phyloP scores from a whole-genome alignment of 2,888 invertebrate species.

The Mimas tiliae region DNA sequence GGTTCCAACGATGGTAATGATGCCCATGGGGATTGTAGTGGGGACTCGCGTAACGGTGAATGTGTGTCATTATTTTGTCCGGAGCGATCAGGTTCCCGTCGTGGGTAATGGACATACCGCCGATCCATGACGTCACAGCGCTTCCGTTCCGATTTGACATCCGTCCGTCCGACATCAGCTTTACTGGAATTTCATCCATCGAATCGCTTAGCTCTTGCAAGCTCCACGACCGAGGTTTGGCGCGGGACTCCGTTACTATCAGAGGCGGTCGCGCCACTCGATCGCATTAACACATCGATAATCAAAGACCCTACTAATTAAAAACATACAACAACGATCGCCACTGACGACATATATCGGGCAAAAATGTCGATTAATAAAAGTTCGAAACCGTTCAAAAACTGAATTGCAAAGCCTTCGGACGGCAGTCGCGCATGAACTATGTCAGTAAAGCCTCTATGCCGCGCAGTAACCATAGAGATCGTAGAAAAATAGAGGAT shows the following conservation, averaged over 20 bases:
- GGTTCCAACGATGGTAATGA: slow-evolving; percentile 80
- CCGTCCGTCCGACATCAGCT: slow-evolving; percentile 82
- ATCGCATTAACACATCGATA: slow-evolving; percentile 62
- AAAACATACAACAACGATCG: slow-evolving; percentile 71
- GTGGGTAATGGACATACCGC: slow-evolving; percentile 82
- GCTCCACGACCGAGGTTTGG: slow-evolving; percentile 69
- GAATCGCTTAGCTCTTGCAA: slow-evolving; percentile 78
- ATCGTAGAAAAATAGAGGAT: slow-evolving; percentile 82
- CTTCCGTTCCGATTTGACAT: slow-evolving; percentile 74
- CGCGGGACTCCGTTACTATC: slow-evolving; percentile 68
- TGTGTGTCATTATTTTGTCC: slow-evolving; percentile 81
- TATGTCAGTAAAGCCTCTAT: slow-evolving; percentile 79
- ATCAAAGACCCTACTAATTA: slow-evolving; percentile 70
- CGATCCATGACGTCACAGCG: slow-evolving; percentile 79
- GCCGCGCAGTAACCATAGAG: slow-evolving; percentile 86
- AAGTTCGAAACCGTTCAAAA: slow-evolving; percentile 39
- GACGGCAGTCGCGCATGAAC: slow-evolving; percentile 72
- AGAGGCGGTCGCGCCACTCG: slow-evolving; percentile 73
- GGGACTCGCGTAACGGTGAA: slow-evolving; percentile 80
- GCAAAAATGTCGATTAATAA: slow-evolving; percentile 54
- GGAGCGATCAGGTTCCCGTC: slow-evolving; percentile 81
- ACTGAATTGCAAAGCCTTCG: slow-evolving; percentile 70
- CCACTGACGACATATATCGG: slow-evolving; percentile 77
- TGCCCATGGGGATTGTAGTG: slow-evolving; percentile 82
- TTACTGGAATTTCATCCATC: slow-evolving; percentile 83